Evolutionary conservation across 2,888 invertebrate genomes (phyloP), one percentile per base, ranked within the genome.

Genomic region (Drosophila longiperda): DNA sequence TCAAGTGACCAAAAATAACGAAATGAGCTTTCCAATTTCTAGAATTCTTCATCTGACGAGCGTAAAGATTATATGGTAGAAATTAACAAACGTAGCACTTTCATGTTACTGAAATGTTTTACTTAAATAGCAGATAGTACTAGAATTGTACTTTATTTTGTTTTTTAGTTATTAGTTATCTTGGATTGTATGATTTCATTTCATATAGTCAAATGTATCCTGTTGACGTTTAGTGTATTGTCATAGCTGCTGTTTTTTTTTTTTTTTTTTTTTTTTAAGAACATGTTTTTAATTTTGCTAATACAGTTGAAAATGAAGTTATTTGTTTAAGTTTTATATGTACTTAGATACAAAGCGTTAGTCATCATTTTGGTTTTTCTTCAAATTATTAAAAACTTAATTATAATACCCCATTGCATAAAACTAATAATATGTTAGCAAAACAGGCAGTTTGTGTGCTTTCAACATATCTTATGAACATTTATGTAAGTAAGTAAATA

Each of bases 361-460:
- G 90, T 89, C 84, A 53, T 82, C 62, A 82, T 84, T 85, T 85
- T 89, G 87, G 85, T 85, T 85, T 78, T 79, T 76, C 64, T 83
- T 81, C 66, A 85, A 81, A 82, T 82, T 66, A 77, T 42, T 66
- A 72, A 58, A 75, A 87, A 73, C 82, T 70, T 85, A 80, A 73
- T 50, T 54, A 36, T 68, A 70, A 73, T 73, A 78, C 79, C 84
- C 81, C 75, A 72, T 61, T 67, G 59, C 66, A 71, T 67, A 58
- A 42, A 73, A 83, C 59, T 77, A 52, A 66, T 61, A 67, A 64
- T 61, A 80, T 72, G 66, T 69, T 79, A 78, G 67, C 70, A 80
- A 78, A 81, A 83, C 82, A 84, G 85, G 85, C 85, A 86, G 85
- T 86, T 87, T 80, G 75, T 87, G 83, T 89, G 86, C 88, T 89